Conservation (phyloP, 2,888 invertebrate species). For the Eulithis testata region DNA sequence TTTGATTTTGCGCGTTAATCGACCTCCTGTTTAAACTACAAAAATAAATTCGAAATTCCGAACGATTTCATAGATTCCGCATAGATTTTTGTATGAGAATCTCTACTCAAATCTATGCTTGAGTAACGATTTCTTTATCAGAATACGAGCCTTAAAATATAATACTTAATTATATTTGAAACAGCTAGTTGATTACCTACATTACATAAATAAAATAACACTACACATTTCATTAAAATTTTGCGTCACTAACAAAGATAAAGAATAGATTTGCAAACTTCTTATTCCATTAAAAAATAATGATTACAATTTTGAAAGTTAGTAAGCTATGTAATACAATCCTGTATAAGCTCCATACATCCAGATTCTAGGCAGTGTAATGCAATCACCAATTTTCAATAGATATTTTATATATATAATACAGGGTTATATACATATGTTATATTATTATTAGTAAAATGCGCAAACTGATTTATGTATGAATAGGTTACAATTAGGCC, state of each 20-base stretch:
- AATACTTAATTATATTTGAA: too few species aligned
- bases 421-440: too few species aligned
- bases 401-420: too few species aligned
- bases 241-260: not conserved
- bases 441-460: too few species aligned
- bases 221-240: not conserved
- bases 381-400: not conserved
- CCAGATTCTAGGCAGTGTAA: not conserved
- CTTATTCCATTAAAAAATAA: constrained; percentile 2
- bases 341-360: not conserved
- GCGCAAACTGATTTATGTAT: too few species aligned
- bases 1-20: constrained; percentile 19
- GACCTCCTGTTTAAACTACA: constrained; percentile 19
- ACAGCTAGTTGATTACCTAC: not conserved
- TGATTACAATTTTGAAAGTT: not conserved
- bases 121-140: too few species aligned
- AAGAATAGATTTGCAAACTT: not conserved
- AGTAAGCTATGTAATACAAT: too few species aligned
- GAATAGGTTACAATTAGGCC: too few species aligned
- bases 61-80: not conserved
- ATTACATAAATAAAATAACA: not conserved
- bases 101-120: too few species aligned
- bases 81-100: too few species aligned
- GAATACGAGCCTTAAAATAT: too few species aligned
- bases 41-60: constrained; percentile 4